Evolutionary conservation across 1,140 invertebrate species (phyloP), one percentile per base, ranked within the genome.

Genomic region (Leptinotarsa texana): DNA sequence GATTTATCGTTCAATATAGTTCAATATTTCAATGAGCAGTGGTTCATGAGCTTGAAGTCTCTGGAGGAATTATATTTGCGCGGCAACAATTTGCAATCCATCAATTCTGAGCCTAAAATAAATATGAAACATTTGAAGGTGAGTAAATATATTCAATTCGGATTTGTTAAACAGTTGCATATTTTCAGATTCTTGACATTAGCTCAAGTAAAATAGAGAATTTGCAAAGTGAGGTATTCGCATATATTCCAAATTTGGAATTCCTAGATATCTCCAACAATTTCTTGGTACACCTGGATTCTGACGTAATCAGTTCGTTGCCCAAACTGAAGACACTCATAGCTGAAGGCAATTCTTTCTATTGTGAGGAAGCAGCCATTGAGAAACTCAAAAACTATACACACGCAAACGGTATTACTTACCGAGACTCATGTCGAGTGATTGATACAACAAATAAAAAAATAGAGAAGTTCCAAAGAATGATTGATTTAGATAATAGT

Each of bases 251-350:
- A 24, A 87, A 87, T 76, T 79, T 89, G 67, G 84, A 82, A 78
- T 84, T 85, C 74, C 77, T 89, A 72, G 87, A 88, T 81, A 75
- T 89, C 48, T 87, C 86, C 42, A 84, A 86, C 74, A 89, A 89
- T 74, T 86, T 86, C 70, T 80, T 88, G 63, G 82, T 86, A 4
- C 82, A 83, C n/a, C 72, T 89, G 13, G 83, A 81, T 51, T 78
- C 84, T 13, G 81, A 84, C n/a, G 78, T 86, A 5, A 74, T 89
- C 13, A 76, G 80, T 69, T 85, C 85, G 4, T 68, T 89, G 47
- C 79, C 76, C 48, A 86, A 86, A 63, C 75, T 89, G 63, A 80
- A 85, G 24, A 82, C 84, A 69, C 63, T 89, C 42, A 82, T 86
- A 79, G 71, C 87, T 13, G 78, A 83, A 5, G 86, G 86, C 51